Conservation (phyloP, 2,797 vertebrate genomes). For the Halcyon badia region DNA sequence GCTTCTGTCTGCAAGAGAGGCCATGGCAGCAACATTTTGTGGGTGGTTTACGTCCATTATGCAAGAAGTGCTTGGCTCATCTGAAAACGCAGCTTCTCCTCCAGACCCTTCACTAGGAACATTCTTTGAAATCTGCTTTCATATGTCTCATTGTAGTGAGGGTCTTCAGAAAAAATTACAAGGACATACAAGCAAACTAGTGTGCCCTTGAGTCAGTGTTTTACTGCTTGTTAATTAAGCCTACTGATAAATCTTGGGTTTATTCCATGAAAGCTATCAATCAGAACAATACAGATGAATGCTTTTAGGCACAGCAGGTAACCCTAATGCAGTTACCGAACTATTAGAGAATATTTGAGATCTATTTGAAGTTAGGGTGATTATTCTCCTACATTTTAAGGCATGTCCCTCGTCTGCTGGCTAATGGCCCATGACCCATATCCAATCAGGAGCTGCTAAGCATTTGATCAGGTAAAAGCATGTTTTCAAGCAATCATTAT, state of each 20-base stretch:
- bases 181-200: neutral
- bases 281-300: neutral
- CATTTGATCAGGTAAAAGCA: slow-evolving; percentile 41
- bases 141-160: neutral
- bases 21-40: neutral
- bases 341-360: neutral
- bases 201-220: neutral
- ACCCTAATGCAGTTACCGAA: neutral
- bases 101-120: neutral
- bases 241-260: slow-evolving; percentile 2
- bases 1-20: neutral
- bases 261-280: neutral
- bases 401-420: neutral
- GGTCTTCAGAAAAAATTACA: neutral
- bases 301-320: neutral
- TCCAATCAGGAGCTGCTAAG: neutral
- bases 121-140: neutral
- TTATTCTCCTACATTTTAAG: neutral
- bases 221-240: slow-evolving; percentile 16
- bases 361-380: neutral
- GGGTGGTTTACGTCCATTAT: neutral
- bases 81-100: neutral
- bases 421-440: slow-evolving; percentile 29
- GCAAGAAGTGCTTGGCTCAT: neutral
- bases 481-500: slow-evolving; percentile 58